phyloP scores from a whole-genome alignment of 2,888 invertebrate species.

The Agrochola circellaris region DNA sequence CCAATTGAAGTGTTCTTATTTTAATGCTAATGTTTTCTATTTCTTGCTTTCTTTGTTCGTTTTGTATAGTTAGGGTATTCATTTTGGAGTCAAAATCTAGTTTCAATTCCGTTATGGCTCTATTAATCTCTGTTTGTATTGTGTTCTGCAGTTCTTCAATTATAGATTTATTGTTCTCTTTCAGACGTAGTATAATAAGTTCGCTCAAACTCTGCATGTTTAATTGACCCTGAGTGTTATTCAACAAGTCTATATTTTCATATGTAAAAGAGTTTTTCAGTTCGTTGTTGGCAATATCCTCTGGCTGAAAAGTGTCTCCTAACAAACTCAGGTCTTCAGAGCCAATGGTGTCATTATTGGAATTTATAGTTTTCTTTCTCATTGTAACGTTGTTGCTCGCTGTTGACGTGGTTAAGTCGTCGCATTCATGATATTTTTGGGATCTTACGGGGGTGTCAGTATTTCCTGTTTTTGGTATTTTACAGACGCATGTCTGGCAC shows the following conservation, averaged over 20 bases:
- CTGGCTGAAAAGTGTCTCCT: neutral
- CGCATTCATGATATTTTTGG: neutral
- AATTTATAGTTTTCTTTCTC: neutral
- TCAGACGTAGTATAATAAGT: neutral
- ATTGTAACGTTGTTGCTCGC: neutral
- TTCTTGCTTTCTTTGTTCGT: constrained; percentile 4
- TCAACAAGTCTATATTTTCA: too few relatives aligned
- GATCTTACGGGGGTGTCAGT: neutral
- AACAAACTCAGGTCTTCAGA: neutral
- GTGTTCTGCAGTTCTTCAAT: neutral
- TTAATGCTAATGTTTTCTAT: neutral
- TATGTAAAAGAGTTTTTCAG: too few relatives aligned
- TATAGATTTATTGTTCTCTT: neutral
- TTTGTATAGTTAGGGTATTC: neutral
- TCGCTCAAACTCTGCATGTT: too few relatives aligned
- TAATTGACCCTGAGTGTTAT: too few relatives aligned
- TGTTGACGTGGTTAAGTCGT: neutral
- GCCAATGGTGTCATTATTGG: neutral
- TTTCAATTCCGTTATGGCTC: neutral
- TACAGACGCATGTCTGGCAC: neutral
- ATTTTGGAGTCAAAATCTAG: constrained; percentile 3
- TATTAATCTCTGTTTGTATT: neutral
- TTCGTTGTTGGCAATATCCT: too few relatives aligned
- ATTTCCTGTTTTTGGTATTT: neutral
- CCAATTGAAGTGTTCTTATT: neutral